phyloP scores from a whole-genome alignment of 2,113 vertebrate genomes.

The Anser brachyrhynchus region DNA sequence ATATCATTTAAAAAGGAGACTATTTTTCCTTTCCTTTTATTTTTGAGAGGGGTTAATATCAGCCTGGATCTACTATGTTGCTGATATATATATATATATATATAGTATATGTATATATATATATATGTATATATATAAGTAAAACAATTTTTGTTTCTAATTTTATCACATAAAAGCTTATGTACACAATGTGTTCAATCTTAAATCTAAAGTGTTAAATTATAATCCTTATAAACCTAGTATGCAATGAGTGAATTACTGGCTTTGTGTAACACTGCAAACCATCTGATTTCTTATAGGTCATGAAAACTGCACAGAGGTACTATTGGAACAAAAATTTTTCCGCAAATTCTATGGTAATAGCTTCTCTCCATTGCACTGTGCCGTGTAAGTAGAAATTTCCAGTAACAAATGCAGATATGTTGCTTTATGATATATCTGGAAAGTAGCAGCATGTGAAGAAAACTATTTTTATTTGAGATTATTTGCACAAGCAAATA shows the following conservation, averaged over 20 bases:
- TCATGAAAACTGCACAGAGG: slow-evolving; percentile 95
- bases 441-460: neutral
- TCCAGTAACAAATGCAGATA: neutral
- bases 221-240: neutral
- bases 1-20: neutral
- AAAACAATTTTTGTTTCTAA: neutral
- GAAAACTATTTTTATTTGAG: neutral
- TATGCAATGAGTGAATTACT: neutral
- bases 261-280: neutral
- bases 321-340: slow-evolving; percentile 92
- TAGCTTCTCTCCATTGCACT: slow-evolving; percentile 95
- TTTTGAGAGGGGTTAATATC: neutral
- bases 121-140: neutral
- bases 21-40: neutral
- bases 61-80: neutral
- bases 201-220: neutral
- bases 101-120: too few relatives aligned
- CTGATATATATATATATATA: neutral
- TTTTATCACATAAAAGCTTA: neutral
- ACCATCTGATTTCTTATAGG: slow-evolving; percentile 78
- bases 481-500: neutral
- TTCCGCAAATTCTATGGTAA: slow-evolving; percentile 89
- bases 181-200: neutral
- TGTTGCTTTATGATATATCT: neutral
- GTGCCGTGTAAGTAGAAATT: slow-evolving; percentile 88